These are phyloP conservation scores for Centroberyx gerrardi DNA, from an alignment of 2,797 vertebrate genomes.

Conservation along the genomic window DNA sequence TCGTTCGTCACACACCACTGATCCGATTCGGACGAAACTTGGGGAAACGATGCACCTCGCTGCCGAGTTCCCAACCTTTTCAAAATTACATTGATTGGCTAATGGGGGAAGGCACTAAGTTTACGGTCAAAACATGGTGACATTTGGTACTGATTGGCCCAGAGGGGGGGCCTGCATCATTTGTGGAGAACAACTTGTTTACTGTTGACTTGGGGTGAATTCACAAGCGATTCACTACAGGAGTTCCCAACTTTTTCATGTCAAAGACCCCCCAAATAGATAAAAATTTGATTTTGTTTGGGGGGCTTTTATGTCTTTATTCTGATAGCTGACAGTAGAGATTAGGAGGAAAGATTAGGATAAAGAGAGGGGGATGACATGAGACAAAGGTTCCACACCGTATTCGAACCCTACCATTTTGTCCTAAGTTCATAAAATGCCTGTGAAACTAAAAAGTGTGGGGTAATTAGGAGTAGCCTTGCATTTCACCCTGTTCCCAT, in stretches of 20 bases:
- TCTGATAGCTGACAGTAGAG: no score
- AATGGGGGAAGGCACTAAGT: background rate
- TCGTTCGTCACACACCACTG: background rate
- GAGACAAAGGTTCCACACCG: no score
- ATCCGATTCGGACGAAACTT: background rate
- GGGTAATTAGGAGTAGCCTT: no score
- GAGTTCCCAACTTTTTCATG: no score
- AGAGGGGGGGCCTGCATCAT: background rate
- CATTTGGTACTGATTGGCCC: background rate
- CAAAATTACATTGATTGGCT: no score
- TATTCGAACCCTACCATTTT: no score
- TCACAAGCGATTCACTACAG: background rate
- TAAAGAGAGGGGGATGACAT: no score
- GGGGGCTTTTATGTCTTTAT: no score
- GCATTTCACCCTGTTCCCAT: no score
- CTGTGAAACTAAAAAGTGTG: no score
- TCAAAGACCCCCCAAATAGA: background rate
- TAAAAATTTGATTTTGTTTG: background rate
- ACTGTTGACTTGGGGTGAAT: background rate
- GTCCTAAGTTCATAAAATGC: no score
- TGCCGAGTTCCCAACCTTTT: background rate
- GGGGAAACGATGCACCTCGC: background rate
- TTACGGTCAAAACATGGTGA: background rate
- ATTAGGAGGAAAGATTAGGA: no score
- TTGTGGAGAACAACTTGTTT: background rate